Conservation (phyloP, 2,113 vertebrate genomes). For the Elaphurus davidianus region DNA sequence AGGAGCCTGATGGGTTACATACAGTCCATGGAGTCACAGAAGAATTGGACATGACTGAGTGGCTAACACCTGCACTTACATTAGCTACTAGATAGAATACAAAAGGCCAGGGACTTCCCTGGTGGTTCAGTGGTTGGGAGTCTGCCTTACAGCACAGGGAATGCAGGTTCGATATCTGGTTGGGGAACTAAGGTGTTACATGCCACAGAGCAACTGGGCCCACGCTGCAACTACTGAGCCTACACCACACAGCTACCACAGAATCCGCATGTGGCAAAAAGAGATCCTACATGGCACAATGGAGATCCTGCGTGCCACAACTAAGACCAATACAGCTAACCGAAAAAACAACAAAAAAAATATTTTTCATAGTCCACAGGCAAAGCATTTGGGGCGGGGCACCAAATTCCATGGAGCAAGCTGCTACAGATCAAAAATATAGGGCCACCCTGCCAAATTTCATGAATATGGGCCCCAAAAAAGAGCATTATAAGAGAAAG, state of each 20-base stretch:
- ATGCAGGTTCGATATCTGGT: neutral
- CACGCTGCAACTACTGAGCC: neutral
- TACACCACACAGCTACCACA: neutral
- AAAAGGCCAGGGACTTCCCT: neutral
- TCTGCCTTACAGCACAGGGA: accelerated
- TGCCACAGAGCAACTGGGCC: neutral
- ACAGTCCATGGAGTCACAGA: neutral
- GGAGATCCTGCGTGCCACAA: neutral
- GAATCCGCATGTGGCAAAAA: neutral
- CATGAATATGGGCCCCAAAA: neutral
- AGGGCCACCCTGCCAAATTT: neutral
- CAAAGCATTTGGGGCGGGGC: accelerated
- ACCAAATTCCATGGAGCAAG: neutral
- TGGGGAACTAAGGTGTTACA: neutral
- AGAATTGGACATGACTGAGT: neutral
- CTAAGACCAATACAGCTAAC: neutral
- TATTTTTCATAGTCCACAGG: neutral
- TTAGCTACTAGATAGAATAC: neutral
- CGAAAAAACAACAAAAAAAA: too few relatives aligned
- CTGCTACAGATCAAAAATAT: neutral
- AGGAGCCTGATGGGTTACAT: neutral
- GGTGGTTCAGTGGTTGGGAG: neutral
- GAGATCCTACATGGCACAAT: neutral
- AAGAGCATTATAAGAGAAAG: neutral
- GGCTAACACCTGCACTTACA: neutral